phyloP scores from a whole-genome alignment of 2,888 invertebrate genomes.

The Heliconius aoede region DNA sequence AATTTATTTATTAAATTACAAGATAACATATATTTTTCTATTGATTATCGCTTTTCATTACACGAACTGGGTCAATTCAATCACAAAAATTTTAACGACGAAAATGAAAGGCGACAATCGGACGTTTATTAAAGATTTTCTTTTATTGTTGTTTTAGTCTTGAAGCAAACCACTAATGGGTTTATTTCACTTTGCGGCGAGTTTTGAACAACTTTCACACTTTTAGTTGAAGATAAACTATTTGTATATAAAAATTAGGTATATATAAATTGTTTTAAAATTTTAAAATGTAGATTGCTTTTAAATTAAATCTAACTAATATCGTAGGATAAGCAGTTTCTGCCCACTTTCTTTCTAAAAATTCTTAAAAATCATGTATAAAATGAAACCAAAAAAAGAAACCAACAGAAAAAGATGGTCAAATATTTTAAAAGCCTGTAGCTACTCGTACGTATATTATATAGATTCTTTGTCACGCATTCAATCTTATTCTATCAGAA shows the following conservation, averaged over 20 bases:
- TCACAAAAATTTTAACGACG: conserved; percentile 5
- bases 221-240: background rate
- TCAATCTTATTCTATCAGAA: background rate
- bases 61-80: conserved; percentile 6
- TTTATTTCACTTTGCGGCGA: conserved; percentile 18
- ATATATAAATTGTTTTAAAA: background rate
- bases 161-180: conserved; percentile 11
- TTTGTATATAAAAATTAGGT: background rate
- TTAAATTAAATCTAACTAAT: background rate
- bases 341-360: background rate
- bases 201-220: background rate
- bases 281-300: background rate
- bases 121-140: conserved; percentile 20
- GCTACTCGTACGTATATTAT: background rate
- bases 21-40: background rate
- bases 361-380: background rate
- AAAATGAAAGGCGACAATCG: conserved; percentile 18
- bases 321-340: background rate
- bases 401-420: background rate
- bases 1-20: background rate
- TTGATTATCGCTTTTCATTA: conserved; percentile 5
- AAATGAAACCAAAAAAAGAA: background rate
- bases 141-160: conserved; percentile 24
- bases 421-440: background rate
- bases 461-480: background rate